Evolutionary conservation across 2,113 vertebrate genomes (phyloP).

Genomic region (Hassar affinis): DNA sequence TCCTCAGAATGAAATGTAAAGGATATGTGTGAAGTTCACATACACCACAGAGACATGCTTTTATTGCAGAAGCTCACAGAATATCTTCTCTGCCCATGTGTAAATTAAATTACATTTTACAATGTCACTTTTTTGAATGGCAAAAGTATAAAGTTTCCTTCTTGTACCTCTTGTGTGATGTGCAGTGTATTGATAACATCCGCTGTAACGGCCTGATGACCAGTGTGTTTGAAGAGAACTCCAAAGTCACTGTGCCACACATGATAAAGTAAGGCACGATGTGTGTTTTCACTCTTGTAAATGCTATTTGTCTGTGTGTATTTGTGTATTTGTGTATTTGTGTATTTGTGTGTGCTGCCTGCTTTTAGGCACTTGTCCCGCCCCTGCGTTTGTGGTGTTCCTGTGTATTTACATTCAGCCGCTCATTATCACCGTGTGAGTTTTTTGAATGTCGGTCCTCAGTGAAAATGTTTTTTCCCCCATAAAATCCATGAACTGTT

Average conservation of each 20-base stretch:
- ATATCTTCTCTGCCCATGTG: neutral
- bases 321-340: neutral
- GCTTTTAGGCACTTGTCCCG: constrained; percentile 28
- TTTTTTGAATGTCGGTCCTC: neutral
- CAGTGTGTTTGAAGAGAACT: constrained; percentile 98
- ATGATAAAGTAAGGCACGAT: constrained; percentile 93
- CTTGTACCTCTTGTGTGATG: constrained; percentile 47
- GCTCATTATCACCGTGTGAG: neutral
- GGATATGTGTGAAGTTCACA: neutral
- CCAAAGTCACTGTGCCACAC: constrained; percentile 96
- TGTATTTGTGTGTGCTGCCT: constrained; percentile 18
- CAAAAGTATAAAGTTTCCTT: neutral
- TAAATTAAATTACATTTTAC: neutral
- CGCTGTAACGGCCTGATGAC: constrained; percentile 98
- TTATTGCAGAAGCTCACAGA: neutral
- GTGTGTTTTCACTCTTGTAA: neutral
- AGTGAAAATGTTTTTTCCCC: too few species aligned
- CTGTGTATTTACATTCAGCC: constrained; percentile 11
- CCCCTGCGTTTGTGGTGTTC: constrained; percentile 28
- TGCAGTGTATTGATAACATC: constrained; percentile 96
- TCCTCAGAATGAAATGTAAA: neutral
- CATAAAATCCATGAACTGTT: neutral
- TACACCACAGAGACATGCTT: neutral
- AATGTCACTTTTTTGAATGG: neutral
- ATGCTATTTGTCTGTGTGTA: neutral